These are phyloP conservation scores for Corythornis madagascariensis DNA, from an alignment of 2,113 vertebrate genomes.

Conservation along the genomic window DNA sequence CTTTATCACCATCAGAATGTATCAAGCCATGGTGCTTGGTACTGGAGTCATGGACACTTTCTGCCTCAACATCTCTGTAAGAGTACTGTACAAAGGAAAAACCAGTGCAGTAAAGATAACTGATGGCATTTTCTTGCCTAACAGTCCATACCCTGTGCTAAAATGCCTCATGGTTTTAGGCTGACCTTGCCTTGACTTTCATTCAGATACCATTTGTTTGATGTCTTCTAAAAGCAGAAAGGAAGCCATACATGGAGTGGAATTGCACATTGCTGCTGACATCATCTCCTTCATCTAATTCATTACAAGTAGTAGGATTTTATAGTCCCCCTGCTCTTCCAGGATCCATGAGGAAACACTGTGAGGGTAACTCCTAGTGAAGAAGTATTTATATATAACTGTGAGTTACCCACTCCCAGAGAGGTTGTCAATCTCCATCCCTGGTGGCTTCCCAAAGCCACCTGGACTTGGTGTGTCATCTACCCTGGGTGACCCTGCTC, in stretches of 20 bases:
- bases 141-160: not conserved
- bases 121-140: not conserved
- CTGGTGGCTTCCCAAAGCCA: too few species aligned
- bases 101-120: not conserved
- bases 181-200: slow-evolving; percentile 55
- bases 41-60: not conserved
- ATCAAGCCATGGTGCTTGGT: not conserved
- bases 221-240: slow-evolving; percentile 13
- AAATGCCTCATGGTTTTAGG: slow-evolving; percentile 1
- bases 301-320: slow-evolving; percentile 21
- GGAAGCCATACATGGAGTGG: not conserved
- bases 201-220: slow-evolving; percentile 24
- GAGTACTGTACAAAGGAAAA: not conserved
- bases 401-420: too few species aligned
- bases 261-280: not conserved
- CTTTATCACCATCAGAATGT: not conserved
- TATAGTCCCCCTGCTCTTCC: not conserved
- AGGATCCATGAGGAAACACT: too few species aligned
- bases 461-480: too few species aligned
- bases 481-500: too few species aligned
- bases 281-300: slow-evolving; percentile 25
- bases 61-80: not conserved
- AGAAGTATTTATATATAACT: too few species aligned
- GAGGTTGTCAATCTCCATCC: too few species aligned
- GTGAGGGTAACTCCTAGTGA: too few species aligned